Conservation (phyloP, 2,113 vertebrate genomes). For the Cyanistes caeruleus region DNA sequence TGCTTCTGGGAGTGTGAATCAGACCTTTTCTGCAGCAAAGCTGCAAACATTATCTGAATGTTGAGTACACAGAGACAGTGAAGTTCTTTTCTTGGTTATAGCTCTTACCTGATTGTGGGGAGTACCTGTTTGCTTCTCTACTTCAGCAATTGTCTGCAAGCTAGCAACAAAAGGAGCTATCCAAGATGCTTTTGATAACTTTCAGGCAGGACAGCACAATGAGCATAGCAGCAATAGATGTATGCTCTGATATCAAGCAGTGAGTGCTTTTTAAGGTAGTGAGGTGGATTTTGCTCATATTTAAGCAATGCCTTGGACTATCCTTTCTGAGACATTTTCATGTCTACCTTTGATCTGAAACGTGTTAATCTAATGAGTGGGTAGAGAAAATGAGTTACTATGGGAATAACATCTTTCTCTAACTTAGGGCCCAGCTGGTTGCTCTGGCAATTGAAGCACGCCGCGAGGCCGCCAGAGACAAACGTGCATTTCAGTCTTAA, state of each 20-base stretch:
- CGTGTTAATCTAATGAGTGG: slow-evolving; percentile 42
- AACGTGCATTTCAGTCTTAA: not conserved
- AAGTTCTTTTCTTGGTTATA: not conserved
- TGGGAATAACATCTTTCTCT: not conserved
- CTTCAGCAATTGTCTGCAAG: not conserved
- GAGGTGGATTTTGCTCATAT: not conserved
- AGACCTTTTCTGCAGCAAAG: not conserved
- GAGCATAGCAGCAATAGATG: not conserved
- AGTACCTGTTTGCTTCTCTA: not conserved
- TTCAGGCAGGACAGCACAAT: not conserved
- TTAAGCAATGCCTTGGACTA: not conserved
- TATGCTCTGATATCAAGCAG: not conserved
- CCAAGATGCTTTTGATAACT: not conserved
- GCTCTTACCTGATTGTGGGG: not conserved
- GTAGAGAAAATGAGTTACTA: slow-evolving; percentile 50
- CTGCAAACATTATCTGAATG: not conserved
- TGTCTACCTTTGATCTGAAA: slow-evolving; percentile 40
- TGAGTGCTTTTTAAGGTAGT: not conserved
- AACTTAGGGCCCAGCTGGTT: slow-evolving; percentile 25
- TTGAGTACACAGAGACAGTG: not conserved
- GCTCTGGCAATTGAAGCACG: not conserved
- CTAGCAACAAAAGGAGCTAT: not conserved
- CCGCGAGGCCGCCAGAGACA: not conserved
- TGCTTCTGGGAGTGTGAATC: not conserved
- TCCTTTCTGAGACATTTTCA: not conserved